These are phyloP conservation scores for Ditula angustiorana DNA, from an alignment of 2,888 invertebrate species.

Conservation along the genomic window DNA sequence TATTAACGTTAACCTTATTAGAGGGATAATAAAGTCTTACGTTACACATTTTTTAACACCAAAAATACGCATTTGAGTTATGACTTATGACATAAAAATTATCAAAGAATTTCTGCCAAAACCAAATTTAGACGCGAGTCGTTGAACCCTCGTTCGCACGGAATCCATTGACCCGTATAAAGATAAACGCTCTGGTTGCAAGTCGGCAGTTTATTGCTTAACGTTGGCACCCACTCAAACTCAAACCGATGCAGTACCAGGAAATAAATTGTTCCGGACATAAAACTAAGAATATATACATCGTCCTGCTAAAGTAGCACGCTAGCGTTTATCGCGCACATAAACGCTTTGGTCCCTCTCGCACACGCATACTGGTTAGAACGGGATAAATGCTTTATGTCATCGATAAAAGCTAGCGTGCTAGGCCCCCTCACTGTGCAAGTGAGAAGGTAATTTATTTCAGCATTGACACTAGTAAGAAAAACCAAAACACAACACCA, in stretches of 20 bases:
- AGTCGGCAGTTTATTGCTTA: slow-evolving; percentile 52
- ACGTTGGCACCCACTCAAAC: slow-evolving; percentile 27
- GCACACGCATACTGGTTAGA: too few relatives aligned
- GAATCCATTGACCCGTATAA: slow-evolving; percentile 64
- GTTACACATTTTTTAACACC: background rate
- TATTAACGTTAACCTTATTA: background rate
- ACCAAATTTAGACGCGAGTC: slow-evolving; percentile 54
- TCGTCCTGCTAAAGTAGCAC: too few relatives aligned
- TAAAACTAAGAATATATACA: too few relatives aligned
- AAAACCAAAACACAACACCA: too few relatives aligned
- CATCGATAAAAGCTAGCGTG: too few relatives aligned
- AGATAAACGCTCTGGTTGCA: slow-evolving; percentile 63
- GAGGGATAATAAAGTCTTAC: background rate
- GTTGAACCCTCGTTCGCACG: slow-evolving; percentile 44
- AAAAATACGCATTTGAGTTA: background rate
- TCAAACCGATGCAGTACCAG: slow-evolving; percentile 14
- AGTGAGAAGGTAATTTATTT: too few relatives aligned
- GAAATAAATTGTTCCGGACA: background rate
- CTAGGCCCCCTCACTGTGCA: too few relatives aligned
- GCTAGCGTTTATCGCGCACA: too few relatives aligned
- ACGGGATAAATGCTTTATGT: too few relatives aligned
- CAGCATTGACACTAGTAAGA: too few relatives aligned
- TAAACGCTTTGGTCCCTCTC: too few relatives aligned
- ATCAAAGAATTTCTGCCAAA: slow-evolving; percentile 53
- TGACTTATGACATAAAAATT: slow-evolving; percentile 20